These are phyloP conservation scores for Metellina segmentata DNA, from an alignment of 2,888 invertebrate species.

Conservation along the genomic window DNA sequence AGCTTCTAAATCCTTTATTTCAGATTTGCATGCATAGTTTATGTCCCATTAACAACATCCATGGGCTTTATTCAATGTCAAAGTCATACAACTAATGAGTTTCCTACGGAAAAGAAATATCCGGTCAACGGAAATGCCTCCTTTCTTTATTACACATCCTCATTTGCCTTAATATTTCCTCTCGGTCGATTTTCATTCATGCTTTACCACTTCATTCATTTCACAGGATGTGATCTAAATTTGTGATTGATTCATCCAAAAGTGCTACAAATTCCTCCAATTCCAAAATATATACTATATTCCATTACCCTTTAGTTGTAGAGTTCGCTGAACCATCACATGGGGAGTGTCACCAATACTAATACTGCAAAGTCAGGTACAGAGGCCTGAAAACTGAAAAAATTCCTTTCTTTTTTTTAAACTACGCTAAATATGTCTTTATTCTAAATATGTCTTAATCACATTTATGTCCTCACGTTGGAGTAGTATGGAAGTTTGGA, in stretches of 20 bases:
- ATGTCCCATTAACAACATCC: background rate
- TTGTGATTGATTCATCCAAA: background rate
- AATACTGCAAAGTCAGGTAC: no score
- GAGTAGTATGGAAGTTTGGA: no score
- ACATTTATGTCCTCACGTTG: no score
- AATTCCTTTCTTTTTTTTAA: no score
- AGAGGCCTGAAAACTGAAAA: no score
- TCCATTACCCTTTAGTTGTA: no score
- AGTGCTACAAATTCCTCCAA: background rate
- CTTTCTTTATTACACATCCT: background rate
- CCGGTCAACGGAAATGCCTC: constrained; percentile 16
- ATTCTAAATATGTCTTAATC: no score
- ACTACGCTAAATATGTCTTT: no score
- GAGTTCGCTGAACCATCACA: no score
- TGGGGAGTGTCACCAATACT: no score
- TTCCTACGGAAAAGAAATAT: constrained; percentile 6
- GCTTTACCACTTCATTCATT: no score
- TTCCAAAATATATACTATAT: no score
- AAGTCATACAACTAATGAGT: background rate
- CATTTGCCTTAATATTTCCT: background rate
- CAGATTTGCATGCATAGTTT: background rate
- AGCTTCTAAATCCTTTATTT: background rate
- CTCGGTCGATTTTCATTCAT: background rate
- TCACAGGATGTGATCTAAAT: background rate
- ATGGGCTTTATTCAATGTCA: constrained; percentile 7